Evolutionary conservation across 2,888 invertebrate genomes (phyloP).

Genomic region (Busseola fusca): DNA sequence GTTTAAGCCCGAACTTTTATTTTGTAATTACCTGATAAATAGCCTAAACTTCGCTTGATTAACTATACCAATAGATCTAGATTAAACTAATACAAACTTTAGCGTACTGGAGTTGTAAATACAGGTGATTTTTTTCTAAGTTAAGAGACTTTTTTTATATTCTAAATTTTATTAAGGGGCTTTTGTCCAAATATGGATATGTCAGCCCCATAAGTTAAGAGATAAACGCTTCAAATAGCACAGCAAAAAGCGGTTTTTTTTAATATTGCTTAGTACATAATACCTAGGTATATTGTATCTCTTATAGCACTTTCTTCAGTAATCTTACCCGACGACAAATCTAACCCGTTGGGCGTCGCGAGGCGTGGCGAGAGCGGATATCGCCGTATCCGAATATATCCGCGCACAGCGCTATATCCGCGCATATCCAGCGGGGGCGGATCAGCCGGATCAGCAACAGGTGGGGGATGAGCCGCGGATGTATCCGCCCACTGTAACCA

Average conservation of each 20-base stretch:
- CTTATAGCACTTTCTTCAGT: constrained; percentile 23
- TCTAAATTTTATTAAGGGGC: too few relatives aligned
- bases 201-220: too few relatives aligned
- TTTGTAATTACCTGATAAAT: neutral
- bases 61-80: neutral
- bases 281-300: neutral
- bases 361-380: constrained; percentile 80
- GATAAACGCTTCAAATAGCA: neutral
- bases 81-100: neutral
- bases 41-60: neutral
- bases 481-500: constrained; percentile 84
- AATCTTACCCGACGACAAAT: constrained; percentile 24
- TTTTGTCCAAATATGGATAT: too few relatives aligned
- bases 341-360: constrained; percentile 70
- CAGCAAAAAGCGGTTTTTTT: neutral
- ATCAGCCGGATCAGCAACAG: constrained; percentile 88
- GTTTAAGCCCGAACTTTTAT: neutral
- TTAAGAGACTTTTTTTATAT: too few relatives aligned
- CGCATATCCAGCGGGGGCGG: constrained; percentile 83
- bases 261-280: neutral
- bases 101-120: neutral
- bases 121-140: neutral
- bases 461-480: constrained; percentile 87
- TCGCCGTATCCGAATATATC: constrained; percentile 72
- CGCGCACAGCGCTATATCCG: constrained; percentile 77